A percentile compares a stretch with the other conserved stretches of the same genome.
Evolutionary conservation across 2,113 vertebrate genomes (phyloP).

Genomic region (Sula dactylatra): DNA sequence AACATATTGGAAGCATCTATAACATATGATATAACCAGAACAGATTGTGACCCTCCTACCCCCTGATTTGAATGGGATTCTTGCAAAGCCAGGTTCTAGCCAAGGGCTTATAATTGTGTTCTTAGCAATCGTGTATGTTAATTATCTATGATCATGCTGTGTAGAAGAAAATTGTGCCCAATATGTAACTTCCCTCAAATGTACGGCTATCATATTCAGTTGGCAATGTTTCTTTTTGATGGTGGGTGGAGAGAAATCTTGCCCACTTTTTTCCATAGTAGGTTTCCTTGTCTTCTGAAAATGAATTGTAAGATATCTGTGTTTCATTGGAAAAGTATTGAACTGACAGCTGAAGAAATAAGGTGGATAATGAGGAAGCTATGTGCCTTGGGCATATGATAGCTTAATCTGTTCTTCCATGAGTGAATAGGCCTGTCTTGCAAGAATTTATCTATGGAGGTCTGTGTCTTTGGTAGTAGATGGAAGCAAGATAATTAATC

Average conservation of each 20-base stretch:
- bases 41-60: constrained; percentile 21
- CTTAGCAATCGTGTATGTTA: background rate
- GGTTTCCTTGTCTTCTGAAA: background rate
- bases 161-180: background rate
- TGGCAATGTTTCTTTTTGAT: background rate
- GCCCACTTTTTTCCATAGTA: background rate
- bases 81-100: background rate
- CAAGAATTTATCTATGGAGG: background rate
- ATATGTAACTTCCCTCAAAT: background rate
- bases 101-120: background rate
- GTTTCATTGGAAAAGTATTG: background rate
- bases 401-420: background rate
- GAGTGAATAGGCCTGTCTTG: background rate
- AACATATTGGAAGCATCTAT: background rate
- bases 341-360: background rate
- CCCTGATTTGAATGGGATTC: background rate
- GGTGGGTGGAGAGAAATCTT: background rate
- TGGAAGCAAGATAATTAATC: background rate
- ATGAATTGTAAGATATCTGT: background rate
- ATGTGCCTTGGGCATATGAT: background rate
- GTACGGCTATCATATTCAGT: background rate
- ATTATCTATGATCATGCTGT: background rate
- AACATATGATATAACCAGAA: constrained; percentile 27
- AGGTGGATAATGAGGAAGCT: background rate
- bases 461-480: background rate